Evolutionary conservation across 92 coral and sea anemone species (phyloP), one percentile per base, ranked within the genome.

Genomic region (Siderastrea radians): DNA sequence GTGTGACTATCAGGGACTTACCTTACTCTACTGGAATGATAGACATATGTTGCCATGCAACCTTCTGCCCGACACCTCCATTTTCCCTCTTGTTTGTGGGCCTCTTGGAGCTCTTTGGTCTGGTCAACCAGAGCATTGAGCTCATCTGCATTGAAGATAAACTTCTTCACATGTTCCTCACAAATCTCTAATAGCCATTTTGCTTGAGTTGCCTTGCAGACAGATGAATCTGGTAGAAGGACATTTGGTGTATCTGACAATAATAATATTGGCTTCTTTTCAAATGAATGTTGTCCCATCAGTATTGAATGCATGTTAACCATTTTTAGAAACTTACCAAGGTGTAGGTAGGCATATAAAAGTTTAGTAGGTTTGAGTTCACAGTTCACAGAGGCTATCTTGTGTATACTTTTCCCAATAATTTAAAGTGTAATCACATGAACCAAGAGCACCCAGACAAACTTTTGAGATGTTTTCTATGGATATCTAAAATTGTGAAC

Each of bases 131-230:
- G 44, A 17, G 86, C 67, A 58, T 62, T 50, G 0, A 88, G 45
- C 14, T 87, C 86, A 59, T 86, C 80, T 61, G 77, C 64, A 62
- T 76, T 68, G 13, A 74, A 64, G 4, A 81, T 59, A 82, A 72
- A 83, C 44, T 72, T 92, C 58, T 92, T 68, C 7, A 89, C 93
- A 85, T 78, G 59, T 19, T 89, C 75, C 58, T 14, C 80, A 80
- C 95, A 92, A 63, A 92, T 49, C 49, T 92, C 93, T 84, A 92
- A 5, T 43, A 92, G 71, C 95, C 89, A 89, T 63, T 71, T 85
- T 61, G 90, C 72, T 49, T 82, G 54, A n/a, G 88, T 90, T 87
- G 86, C 91, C 16, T 65, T 86, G 19, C 76, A 74, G 67, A 85
- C 92, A 12, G 78, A 68, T 64, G 76, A 71, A 63, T 86, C 91